phyloP scores from a whole-genome alignment of 2,113 vertebrate genomes.

The Carollia perspicillata region DNA sequence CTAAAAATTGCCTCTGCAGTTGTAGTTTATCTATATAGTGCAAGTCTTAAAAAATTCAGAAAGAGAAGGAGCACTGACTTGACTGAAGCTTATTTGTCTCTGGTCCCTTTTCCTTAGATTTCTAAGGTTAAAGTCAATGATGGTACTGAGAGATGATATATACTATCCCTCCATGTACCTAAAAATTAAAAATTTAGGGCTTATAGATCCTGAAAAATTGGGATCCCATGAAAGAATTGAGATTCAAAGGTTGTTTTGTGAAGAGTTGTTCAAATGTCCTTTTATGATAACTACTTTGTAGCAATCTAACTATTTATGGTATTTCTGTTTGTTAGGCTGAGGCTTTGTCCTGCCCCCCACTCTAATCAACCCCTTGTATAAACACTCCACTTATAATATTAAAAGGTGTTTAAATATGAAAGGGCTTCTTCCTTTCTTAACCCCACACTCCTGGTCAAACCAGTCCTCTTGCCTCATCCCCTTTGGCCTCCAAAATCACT shows the following conservation, averaged over 20 bases:
- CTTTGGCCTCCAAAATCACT: conserved; percentile 50
- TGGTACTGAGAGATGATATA: not conserved
- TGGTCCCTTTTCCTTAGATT: not conserved
- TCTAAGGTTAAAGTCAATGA: conserved; percentile 3
- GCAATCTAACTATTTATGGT: conserved; percentile 31
- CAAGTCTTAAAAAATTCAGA: not conserved
- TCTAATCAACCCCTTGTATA: conserved; percentile 36
- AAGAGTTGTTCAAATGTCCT: not conserved
- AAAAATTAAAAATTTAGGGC: not conserved
- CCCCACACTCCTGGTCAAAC: not conserved
- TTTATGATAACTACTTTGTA: conserved; percentile 43
- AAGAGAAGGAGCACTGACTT: not conserved
- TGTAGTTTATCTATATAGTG: not conserved
- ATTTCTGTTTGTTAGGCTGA: conserved; percentile 2
- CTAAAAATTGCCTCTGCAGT: not conserved
- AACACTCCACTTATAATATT: not conserved
- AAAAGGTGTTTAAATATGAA: conserved; percentile 42
- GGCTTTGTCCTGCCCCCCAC: conserved; percentile 3
- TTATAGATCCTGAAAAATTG: conserved; percentile 32
- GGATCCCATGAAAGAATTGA: conserved; percentile 4
- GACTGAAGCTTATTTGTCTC: not conserved
- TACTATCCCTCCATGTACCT: not conserved
- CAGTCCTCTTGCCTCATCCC: conserved; percentile 38
- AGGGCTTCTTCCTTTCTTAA: conserved; percentile 1
- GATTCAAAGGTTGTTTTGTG: conserved; percentile 43